Conservation (phyloP, 2,797 vertebrate species). For the Cetoscarus ocellatus region DNA sequence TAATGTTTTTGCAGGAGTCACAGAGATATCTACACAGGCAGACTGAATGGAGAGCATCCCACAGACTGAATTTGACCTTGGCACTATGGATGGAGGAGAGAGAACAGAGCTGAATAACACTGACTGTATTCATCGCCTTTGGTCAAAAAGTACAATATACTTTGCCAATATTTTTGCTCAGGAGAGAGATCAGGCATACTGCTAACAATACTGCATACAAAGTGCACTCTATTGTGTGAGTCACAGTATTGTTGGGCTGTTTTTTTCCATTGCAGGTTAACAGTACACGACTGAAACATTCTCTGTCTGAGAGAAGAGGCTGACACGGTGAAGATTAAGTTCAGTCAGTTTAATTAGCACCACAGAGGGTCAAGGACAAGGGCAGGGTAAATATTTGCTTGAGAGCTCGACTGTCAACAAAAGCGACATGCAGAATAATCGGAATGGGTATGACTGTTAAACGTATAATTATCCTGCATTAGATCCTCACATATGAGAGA, state of each 20-base stretch:
- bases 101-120: not conserved
- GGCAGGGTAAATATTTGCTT: not conserved
- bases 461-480: not conserved
- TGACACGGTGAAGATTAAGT: not conserved
- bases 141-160: not conserved
- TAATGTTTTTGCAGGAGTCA: not conserved
- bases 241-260: not conserved
- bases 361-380: constrained; percentile 6
- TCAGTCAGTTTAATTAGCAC: not conserved
- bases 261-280: not conserved
- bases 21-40: not conserved
- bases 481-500: not conserved
- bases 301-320: not conserved
- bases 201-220: not conserved
- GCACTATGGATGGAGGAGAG: not conserved
- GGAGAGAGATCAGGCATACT: not conserved
- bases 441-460: not conserved
- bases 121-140: not conserved
- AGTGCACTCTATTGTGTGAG: constrained; percentile 9
- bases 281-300: not conserved
- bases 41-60: not conserved
- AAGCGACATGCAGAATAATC: not conserved
- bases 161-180: not conserved
- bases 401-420: not conserved
- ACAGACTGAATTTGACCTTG: not conserved